phyloP scores from a whole-genome alignment of 2,888 invertebrate species.

The Drosophila monieri region DNA sequence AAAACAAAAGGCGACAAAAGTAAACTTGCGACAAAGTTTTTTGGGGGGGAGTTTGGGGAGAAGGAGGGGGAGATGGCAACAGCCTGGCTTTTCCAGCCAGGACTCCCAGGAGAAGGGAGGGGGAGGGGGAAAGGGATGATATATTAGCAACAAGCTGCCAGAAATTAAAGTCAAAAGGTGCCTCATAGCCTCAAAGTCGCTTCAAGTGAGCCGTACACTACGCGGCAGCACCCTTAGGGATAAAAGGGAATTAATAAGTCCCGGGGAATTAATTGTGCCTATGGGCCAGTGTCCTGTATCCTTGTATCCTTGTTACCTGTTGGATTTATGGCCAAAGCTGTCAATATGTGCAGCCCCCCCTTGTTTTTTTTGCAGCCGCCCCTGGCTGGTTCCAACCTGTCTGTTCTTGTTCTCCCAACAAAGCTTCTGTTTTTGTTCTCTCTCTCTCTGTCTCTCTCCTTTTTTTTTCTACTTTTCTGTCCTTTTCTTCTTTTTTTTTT shows the following conservation, averaged over 20 bases:
- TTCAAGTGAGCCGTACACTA: no score
- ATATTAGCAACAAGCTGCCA: constrained; percentile 66
- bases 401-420: not conserved
- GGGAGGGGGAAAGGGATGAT: constrained; percentile 46
- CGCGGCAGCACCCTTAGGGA: no score
- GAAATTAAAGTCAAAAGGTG: constrained; percentile 53
- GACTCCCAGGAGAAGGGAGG: no score
- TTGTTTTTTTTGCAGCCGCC: not conserved
- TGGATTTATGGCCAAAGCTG: constrained; percentile 66
- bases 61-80: constrained; percentile 16
- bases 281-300: no score
- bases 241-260: no score
- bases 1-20: constrained; percentile 42
- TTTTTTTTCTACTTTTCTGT: not conserved
- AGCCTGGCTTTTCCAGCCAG: constrained; percentile 37
- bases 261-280: no score
- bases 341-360: constrained; percentile 55
- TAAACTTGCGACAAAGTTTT: constrained; percentile 46
- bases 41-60: no score
- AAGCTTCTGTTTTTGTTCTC: not conserved
- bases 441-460: not conserved
- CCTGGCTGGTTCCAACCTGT: not conserved
- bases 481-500: constrained; percentile 18
- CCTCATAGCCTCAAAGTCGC: no score
- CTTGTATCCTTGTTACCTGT: constrained; percentile 51